Evolutionary conservation across 30 jellyfish, hydroid and myxozoan species (phyloP).

Genomic region (Pelagia noctiluca): DNA sequence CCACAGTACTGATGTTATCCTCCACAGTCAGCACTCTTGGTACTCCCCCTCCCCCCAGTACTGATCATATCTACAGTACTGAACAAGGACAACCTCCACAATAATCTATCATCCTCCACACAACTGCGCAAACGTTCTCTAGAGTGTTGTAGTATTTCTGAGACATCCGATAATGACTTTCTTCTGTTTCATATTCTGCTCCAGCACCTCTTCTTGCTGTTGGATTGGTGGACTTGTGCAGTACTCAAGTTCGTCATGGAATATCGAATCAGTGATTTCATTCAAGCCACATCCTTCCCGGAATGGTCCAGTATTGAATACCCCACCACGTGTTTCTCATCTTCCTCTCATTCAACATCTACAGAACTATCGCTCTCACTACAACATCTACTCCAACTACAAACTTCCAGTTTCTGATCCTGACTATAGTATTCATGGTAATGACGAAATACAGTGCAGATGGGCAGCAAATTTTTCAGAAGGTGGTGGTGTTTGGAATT

Average conservation of each 20-base stretch:
- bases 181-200: not conserved
- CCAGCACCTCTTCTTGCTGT: slow-evolving; percentile 56
- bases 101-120: too few species aligned
- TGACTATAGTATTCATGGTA: not conserved
- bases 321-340: slow-evolving; percentile 42
- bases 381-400: not conserved
- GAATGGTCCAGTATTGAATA: slow-evolving; percentile 3
- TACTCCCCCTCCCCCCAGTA: too few species aligned
- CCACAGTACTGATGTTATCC: too few species aligned
- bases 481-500: slow-evolving; percentile 54
- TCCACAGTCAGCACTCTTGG: too few species aligned
- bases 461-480: slow-evolving; percentile 61
- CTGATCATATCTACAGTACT: too few species aligned
- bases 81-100: too few species aligned
- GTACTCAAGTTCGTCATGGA: slow-evolving; percentile 60
- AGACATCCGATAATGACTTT: not conserved
- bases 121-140: too few species aligned
- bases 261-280: slow-evolving; percentile 28
- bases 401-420: not conserved
- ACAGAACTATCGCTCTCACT: not conserved
- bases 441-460: slow-evolving; percentile 15
- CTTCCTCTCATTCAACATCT: slow-evolving; percentile 6
- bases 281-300: not conserved
- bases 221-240: slow-evolving; percentile 27
- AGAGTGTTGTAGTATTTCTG: not conserved